Evolutionary conservation across 2,797 vertebrate species (phyloP), one percentile per base, ranked within the genome.

Genomic region (Helarctos malayanus): DNA sequence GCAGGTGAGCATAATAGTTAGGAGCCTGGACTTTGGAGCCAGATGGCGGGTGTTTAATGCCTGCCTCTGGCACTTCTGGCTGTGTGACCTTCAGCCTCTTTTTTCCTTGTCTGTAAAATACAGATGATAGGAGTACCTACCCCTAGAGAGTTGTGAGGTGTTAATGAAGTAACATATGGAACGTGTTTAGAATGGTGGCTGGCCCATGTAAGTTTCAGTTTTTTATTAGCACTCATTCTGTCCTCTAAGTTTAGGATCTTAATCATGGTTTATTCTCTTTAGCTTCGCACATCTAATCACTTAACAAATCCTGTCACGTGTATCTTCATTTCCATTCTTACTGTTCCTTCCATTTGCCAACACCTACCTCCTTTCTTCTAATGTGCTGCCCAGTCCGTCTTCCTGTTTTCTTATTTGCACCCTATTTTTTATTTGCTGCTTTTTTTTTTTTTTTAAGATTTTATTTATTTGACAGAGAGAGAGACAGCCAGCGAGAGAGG

Each of bases 351-450:
- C 14, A 23, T 18, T 23, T 81, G 56, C 12, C 32, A 92, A 29
- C 38, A 76, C 18, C 86, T 82, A 41, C 45, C 35, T 84, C 25
- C 14, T 57, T 69, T 90, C 35, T 81, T 95, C 45, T 7, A 41
- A 3, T 41, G 88, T 83, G 54, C 45, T 80, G 49, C 6, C 35
- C 7, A 52, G 21, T 76, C 27, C 11, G 2, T 71, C 27, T 73
- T 82, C 19, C 59, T 79, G 12, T 21, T 71, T 75, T 54, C 75
- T 69, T 82, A 47, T 63, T 69, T 91, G 2, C 52, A 21, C 82
- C 11, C 87, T 83, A 54, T 73, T 65, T 94, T 90, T 52, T 94
- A 56, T 86, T 94, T 97, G 52, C 35, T 38, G 35, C 35, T 38
- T 38, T 38, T 38, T 38, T 38, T 38, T 38, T 38, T 38, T 38